These are phyloP conservation scores for Gnatocerus cornutus DNA, from an alignment of 2,888 invertebrate genomes.

Conservation along the genomic window DNA sequence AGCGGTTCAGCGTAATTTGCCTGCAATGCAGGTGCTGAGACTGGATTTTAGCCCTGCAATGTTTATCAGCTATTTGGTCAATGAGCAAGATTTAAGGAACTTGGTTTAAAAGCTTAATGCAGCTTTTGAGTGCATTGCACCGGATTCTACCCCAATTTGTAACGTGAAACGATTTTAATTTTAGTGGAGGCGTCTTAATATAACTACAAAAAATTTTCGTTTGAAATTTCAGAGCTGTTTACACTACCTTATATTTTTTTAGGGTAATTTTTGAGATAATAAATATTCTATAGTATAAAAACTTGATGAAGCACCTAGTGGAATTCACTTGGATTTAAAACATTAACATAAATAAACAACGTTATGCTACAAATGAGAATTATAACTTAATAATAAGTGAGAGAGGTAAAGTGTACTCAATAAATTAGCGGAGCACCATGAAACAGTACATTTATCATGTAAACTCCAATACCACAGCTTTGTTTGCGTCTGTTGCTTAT, in stretches of 20 bases:
- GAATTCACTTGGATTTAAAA: too few relatives aligned
- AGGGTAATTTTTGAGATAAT: too few relatives aligned
- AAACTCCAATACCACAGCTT: conserved; percentile 49
- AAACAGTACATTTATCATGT: conserved; percentile 50
- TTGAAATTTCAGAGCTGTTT: too few relatives aligned
- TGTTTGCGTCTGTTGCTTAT: conserved; percentile 44
- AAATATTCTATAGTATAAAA: too few relatives aligned
- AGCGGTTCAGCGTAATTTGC: conserved; percentile 42
- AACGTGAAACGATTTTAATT: too few relatives aligned
- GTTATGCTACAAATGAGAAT: conserved; percentile 16
- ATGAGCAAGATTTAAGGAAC: neutral
- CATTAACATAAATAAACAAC: neutral
- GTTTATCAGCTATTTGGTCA: conserved; percentile 25
- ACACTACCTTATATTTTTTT: too few relatives aligned
- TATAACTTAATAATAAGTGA: conserved; percentile 37
- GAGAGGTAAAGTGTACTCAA: conserved; percentile 48
- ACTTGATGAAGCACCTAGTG: too few relatives aligned
- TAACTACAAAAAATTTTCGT: too few relatives aligned
- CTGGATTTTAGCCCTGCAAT: conserved; percentile 38
- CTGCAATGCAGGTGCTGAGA: conserved; percentile 50
- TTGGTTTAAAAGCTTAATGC: neutral
- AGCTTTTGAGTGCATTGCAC: neutral
- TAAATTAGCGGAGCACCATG: conserved; percentile 47
- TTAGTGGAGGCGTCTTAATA: too few relatives aligned
- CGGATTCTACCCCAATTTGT: too few relatives aligned